A percentile compares a stretch with the other conserved stretches of the same genome.
Conservation (phyloP, 2,797 vertebrate species). For the Myiotriccus ornatus region DNA sequence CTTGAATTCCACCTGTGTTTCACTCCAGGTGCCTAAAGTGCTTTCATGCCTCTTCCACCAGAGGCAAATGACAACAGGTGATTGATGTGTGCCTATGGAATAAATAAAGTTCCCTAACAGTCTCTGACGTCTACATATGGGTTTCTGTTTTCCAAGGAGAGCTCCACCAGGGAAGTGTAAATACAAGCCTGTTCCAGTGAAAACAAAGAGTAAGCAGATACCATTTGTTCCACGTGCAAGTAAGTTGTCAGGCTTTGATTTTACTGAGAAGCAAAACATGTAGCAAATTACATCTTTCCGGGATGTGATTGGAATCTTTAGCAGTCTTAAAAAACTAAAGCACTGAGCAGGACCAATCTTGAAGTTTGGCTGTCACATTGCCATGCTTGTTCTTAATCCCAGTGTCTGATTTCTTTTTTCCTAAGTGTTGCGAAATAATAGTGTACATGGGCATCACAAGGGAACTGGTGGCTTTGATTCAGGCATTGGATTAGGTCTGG, state of each 20-base stretch:
- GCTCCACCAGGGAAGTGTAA: conserved; percentile 86
- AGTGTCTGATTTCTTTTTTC: no score
- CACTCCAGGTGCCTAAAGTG: background rate
- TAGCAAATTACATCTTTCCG: background rate
- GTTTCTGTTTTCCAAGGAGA: conserved; percentile 74
- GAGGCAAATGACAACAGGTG: background rate
- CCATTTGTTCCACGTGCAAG: conserved; percentile 78
- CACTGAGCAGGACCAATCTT: background rate
- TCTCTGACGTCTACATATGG: background rate
- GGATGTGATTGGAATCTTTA: background rate
- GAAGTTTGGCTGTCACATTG: background rate
- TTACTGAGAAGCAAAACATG: background rate
- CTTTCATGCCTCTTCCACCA: background rate
- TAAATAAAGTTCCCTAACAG: background rate
- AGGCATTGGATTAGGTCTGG: background rate
- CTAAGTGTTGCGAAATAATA: background rate
- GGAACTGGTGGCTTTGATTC: background rate
- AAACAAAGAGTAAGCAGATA: conserved; percentile 79
- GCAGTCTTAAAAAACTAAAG: background rate
- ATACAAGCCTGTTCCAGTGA: conserved; percentile 78
- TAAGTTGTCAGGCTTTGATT: conserved; percentile 69
- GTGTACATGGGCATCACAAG: background rate
- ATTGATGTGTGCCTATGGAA: background rate
- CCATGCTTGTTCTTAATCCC: background rate
- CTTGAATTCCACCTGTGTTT: background rate